phyloP scores from a whole-genome alignment of 2,113 vertebrate genomes.

The Syngnathus scovelli region DNA sequence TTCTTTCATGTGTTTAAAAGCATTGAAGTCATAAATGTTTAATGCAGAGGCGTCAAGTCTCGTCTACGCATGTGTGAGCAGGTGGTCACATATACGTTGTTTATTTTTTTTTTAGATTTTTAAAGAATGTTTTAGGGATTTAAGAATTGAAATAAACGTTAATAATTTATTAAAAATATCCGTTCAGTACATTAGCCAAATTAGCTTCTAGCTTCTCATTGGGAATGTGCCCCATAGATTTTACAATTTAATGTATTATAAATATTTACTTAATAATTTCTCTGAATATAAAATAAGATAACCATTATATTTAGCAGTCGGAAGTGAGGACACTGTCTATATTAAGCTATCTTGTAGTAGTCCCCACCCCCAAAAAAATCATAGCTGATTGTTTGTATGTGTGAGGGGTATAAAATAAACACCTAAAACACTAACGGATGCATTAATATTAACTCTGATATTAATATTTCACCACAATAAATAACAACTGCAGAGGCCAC shows the following conservation, averaged over 20 bases:
- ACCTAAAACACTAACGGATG: neutral
- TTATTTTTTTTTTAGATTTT: neutral
- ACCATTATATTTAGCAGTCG: neutral
- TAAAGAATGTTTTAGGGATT: neutral
- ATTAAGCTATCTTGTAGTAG: no score
- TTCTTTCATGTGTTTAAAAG: slow-evolving; percentile 4
- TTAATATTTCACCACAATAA: neutral
- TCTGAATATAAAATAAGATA: neutral
- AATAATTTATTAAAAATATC: neutral
- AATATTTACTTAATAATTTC: neutral
- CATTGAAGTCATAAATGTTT: slow-evolving; percentile 5
- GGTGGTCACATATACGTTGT: slow-evolving; percentile 1
- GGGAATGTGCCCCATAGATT: no score
- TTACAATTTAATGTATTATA: no score
- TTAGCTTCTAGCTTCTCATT: neutral
- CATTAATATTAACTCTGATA: neutral
- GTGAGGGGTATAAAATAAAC: neutral
- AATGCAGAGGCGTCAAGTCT: neutral
- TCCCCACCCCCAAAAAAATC: neutral
- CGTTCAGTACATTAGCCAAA: neutral
- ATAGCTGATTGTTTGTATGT: neutral
- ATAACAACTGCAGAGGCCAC: neutral
- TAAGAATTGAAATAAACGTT: neutral
- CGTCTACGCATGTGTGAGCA: neutral
- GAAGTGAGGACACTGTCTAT: neutral